phyloP scores from a whole-genome alignment of 2,797 vertebrate species.

The Eospalax fontanierii region DNA sequence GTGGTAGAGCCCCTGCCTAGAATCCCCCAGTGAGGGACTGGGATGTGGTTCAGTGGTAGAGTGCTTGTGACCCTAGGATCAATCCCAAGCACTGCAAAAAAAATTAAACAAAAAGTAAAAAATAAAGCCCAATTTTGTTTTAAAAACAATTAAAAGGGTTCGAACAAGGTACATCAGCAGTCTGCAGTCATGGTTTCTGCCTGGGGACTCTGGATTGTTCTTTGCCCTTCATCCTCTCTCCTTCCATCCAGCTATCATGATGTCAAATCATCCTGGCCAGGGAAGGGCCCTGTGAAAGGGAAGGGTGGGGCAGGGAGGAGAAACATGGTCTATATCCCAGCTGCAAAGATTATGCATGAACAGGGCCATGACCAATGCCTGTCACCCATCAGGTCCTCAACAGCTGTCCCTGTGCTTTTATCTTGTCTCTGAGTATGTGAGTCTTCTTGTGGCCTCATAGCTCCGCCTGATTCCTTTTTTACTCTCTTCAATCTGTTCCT shows the following conservation, averaged over 20 bases:
- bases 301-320: background rate
- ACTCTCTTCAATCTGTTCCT: background rate
- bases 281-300: background rate
- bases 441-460: background rate
- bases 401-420: background rate
- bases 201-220: background rate
- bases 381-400: background rate
- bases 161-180: background rate
- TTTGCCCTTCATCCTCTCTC: background rate
- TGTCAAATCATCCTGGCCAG: background rate
- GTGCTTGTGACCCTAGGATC: background rate
- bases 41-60: background rate
- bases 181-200: background rate
- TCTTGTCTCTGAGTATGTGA: background rate
- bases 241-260: background rate
- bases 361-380: background rate
- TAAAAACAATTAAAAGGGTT: background rate
- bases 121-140: background rate
- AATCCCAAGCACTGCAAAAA: background rate
- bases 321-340: background rate
- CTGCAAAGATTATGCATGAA: background rate
- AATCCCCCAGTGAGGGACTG: background rate
- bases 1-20: background rate
- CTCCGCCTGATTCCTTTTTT: background rate
- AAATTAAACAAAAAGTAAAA: background rate